These are phyloP conservation scores for Tupaia tana DNA, from an alignment of 2,113 vertebrate genomes.

Conservation along the genomic window DNA sequence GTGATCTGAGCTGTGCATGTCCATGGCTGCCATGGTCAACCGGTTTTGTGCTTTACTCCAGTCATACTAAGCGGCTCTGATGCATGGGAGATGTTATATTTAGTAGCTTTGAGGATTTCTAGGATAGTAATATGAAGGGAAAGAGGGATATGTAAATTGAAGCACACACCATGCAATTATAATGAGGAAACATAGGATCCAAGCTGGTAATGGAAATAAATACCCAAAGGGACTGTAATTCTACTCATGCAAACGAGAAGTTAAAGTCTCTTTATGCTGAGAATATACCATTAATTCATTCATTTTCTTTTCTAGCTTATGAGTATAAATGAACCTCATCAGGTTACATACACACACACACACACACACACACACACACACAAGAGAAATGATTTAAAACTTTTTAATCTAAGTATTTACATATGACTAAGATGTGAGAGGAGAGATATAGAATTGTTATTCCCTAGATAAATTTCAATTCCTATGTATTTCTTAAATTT, in stretches of 20 bases:
- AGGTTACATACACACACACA: not conserved
- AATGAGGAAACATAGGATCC: not conserved
- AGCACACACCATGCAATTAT: not conserved
- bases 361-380: not conserved
- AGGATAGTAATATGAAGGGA: not conserved
- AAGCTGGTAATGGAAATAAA: not conserved
- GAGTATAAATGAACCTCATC: not conserved
- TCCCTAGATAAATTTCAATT: constrained; percentile 5
- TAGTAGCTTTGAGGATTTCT: not conserved
- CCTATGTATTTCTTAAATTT: not conserved
- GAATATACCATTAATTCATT: not conserved
- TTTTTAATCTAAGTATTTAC: not conserved
- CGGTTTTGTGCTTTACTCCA: not conserved
- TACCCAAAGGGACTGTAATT: not conserved
- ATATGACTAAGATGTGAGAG: not conserved
- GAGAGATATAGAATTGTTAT: not conserved
- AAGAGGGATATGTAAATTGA: not conserved
- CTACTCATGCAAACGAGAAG: not conserved
- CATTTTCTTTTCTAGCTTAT: not conserved
- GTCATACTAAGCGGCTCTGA: not conserved
- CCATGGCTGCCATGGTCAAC: fast-evolving
- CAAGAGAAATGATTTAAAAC: not conserved
- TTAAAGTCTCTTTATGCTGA: not conserved
- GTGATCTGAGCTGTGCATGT: not conserved
- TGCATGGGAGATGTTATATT: not conserved